These are phyloP conservation scores for Anguilla japonica DNA, from an alignment of 2,113 vertebrate species.

Conservation along the genomic window DNA sequence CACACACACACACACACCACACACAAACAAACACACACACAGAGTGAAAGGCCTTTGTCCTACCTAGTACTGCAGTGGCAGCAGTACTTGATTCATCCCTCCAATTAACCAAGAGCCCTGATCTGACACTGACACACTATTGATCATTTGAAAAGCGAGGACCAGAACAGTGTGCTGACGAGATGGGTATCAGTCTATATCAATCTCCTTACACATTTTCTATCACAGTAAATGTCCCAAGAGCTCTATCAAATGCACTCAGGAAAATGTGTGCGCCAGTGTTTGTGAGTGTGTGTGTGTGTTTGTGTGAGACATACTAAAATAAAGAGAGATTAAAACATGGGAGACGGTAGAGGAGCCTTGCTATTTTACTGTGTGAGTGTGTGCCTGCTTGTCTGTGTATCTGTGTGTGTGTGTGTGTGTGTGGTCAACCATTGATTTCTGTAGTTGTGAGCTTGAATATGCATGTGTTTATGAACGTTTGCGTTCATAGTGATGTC, in stretches of 20 bases:
- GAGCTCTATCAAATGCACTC: slow-evolving; percentile 24
- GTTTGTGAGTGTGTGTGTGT: neutral
- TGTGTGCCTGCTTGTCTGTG: neutral
- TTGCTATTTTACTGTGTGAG: neutral
- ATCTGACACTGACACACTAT: slow-evolving; percentile 42
- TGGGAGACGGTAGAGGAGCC: too few species aligned
- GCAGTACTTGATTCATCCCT: slow-evolving; percentile 41
- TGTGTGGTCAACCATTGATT: neutral
- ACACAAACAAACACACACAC: neutral
- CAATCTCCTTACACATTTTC: slow-evolving; percentile 30
- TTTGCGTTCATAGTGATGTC: neutral
- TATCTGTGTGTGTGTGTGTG: neutral
- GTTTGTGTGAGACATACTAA: neutral
- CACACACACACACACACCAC: slow-evolving; percentile 15
- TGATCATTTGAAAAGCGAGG: slow-evolving; percentile 32
- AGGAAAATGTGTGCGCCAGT: neutral
- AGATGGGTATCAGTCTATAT: slow-evolving; percentile 36
- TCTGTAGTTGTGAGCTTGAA: neutral
- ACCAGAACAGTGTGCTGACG: slow-evolving; percentile 23
- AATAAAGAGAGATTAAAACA: too few species aligned
- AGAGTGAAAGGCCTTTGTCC: neutral
- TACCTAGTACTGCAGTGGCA: neutral
- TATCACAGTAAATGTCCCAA: slow-evolving; percentile 32
- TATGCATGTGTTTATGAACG: neutral
- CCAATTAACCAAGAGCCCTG: slow-evolving; percentile 40